phyloP scores from a whole-genome alignment of 2,888 invertebrate species.

The Hypena proboscidalis region DNA sequence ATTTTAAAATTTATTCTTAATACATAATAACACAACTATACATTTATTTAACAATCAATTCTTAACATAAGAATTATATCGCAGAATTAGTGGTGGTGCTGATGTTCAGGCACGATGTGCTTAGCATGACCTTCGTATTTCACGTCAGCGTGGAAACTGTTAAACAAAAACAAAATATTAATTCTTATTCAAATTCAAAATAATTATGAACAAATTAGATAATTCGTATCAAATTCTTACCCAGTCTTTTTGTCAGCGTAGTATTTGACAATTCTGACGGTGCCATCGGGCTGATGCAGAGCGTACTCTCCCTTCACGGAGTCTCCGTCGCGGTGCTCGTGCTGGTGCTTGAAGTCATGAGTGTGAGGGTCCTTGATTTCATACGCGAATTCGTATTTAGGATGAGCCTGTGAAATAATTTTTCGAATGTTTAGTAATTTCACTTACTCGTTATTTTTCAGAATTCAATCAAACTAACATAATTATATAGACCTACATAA shows the following conservation, averaged over 20 bases:
- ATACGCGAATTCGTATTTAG: conserved; percentile 80
- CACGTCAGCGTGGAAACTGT: conserved; percentile 16
- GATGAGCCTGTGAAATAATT: conserved; percentile 57
- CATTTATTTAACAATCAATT: too few relatives aligned
- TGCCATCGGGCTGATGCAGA: conserved; percentile 70
- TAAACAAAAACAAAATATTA: neutral
- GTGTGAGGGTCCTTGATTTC: conserved; percentile 81
- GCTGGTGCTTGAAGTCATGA: conserved; percentile 82
- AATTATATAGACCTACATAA: too few relatives aligned
- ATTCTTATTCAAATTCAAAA: too few relatives aligned
- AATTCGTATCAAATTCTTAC: conserved; percentile 7
- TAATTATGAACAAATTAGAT: too few relatives aligned
- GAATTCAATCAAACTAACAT: too few relatives aligned
- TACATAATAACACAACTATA: too few relatives aligned
- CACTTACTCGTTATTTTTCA: too few relatives aligned
- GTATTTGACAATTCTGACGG: conserved; percentile 52
- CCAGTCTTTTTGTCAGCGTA: conserved; percentile 37
- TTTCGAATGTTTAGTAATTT: neutral
- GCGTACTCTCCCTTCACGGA: conserved; percentile 84
- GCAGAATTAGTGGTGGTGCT: conserved; percentile 14
- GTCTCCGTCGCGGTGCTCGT: conserved; percentile 82
- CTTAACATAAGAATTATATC: too few relatives aligned
- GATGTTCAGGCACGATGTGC: conserved; percentile 25
- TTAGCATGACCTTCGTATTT: conserved; percentile 24
- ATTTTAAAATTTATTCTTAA: too few relatives aligned